Evolutionary conservation across 2,113 vertebrate species (phyloP).

Genomic region (western clawed frog (Xenopus tropicalis)): DNA sequence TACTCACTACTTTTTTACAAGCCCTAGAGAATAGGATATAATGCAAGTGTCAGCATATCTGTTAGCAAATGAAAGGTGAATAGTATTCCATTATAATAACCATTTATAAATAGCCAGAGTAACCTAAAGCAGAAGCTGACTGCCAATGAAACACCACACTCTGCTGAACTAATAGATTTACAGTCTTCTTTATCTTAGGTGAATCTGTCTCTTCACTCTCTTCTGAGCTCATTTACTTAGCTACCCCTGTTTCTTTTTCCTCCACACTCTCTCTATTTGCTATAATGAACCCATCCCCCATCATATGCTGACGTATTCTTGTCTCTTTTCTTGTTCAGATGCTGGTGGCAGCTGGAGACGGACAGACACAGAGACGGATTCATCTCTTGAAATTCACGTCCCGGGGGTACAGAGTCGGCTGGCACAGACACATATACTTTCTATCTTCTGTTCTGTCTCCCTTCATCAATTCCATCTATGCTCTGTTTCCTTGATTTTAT

Average conservation of each 20-base stretch:
- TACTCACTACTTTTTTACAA: too few species aligned
- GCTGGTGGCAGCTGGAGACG: conserved; percentile 65
- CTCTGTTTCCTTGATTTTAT: conserved; percentile 7
- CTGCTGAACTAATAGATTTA: neutral
- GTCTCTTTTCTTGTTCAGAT: conserved; percentile 64
- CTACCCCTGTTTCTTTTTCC: conserved; percentile 9
- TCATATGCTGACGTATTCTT: conserved; percentile 42
- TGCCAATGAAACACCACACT: neutral
- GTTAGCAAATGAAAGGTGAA: neutral
- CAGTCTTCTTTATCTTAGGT: neutral
- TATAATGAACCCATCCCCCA: neutral
- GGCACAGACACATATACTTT: conserved; percentile 25
- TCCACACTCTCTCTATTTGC: neutral
- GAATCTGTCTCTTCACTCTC: neutral
- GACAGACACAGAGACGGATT: conserved; percentile 43
- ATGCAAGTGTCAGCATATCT: too few species aligned
- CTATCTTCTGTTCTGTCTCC: conserved; percentile 15
- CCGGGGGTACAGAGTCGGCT: conserved; percentile 21
- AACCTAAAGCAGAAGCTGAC: neutral
- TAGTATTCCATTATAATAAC: neutral
- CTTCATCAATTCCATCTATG: neutral
- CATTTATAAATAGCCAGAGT: neutral
- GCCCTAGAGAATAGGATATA: too few species aligned
- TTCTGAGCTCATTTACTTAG: neutral
- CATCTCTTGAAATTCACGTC: conserved; percentile 32